phyloP scores from a whole-genome alignment of 2,113 vertebrate genomes.

The Carlito syrichta region DNA sequence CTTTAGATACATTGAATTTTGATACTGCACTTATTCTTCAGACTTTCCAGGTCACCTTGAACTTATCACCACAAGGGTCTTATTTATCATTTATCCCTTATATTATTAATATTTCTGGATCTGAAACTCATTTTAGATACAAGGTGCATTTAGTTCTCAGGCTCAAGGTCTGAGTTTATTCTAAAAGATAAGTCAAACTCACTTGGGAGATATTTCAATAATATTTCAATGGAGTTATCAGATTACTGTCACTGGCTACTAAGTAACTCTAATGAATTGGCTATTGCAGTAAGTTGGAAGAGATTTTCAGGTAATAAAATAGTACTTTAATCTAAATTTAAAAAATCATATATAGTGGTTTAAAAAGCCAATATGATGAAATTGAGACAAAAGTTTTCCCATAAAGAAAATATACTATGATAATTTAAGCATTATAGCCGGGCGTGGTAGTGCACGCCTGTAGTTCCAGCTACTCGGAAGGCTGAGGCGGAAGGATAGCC shows the following conservation, averaged over 20 bases:
- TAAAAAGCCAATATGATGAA: constrained; percentile 14
- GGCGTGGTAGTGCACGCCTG: too few relatives aligned
- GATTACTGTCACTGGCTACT: neutral
- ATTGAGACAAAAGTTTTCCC: neutral
- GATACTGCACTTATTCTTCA: neutral
- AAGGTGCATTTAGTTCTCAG: neutral
- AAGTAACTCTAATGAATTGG: neutral
- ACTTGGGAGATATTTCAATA: neutral
- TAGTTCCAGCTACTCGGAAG: too few relatives aligned
- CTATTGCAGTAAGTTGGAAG: neutral
- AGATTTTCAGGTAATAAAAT: neutral
- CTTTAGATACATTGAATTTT: neutral
- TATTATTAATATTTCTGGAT: neutral
- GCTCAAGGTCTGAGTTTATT: neutral
- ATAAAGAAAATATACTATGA: neutral
- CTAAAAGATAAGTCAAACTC: neutral
- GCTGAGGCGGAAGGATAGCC: too few relatives aligned
- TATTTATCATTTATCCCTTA: neutral
- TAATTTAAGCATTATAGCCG: neutral
- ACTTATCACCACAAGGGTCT: neutral
- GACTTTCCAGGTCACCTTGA: neutral
- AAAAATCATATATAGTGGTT: neutral
- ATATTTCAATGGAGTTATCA: neutral
- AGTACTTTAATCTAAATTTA: neutral
- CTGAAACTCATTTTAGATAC: neutral